phyloP scores from a whole-genome alignment of 2,113 vertebrate species.

The human region DNA sequence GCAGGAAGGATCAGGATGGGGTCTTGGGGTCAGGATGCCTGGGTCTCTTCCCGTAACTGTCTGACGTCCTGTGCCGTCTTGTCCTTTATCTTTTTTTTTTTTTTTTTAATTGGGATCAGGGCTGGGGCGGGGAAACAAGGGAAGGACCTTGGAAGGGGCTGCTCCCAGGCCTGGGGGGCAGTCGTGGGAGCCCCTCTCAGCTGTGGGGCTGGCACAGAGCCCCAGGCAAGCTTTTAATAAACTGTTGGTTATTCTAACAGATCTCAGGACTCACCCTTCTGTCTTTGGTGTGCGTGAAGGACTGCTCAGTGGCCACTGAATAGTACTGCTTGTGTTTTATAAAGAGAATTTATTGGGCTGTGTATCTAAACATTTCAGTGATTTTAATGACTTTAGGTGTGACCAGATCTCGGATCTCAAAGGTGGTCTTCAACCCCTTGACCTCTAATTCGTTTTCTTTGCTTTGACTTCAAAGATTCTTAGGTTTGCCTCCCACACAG shows the following conservation, averaged over 20 bases:
- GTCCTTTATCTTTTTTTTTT: slow-evolving; percentile 61
- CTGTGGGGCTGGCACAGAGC: slow-evolving; percentile 69
- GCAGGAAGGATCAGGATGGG: slow-evolving; percentile 40
- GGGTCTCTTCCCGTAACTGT: slow-evolving; percentile 68
- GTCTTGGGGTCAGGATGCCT: slow-evolving; percentile 66
- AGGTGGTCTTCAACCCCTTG: not conserved
- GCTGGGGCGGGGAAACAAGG: slow-evolving; percentile 65
- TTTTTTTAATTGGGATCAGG: slow-evolving; percentile 52
- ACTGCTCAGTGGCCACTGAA: not conserved
- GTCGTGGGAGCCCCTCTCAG: slow-evolving; percentile 51
- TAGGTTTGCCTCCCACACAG: not conserved
- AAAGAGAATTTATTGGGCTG: not conserved
- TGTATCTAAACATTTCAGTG: slow-evolving; percentile 10
- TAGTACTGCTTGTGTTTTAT: not conserved
- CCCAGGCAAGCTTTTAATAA: slow-evolving; percentile 79
- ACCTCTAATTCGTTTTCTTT: not conserved
- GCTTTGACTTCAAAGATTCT: slow-evolving; percentile 7
- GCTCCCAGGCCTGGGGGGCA: slow-evolving; percentile 58
- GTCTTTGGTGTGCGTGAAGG: slow-evolving; percentile 19
- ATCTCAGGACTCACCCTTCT: slow-evolving; percentile 62
- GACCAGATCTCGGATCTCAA: not conserved
- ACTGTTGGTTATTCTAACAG: slow-evolving; percentile 81
- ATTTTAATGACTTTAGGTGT: not conserved
- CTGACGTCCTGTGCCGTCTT: slow-evolving; percentile 79
- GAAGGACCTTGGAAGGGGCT: slow-evolving; percentile 56